These are phyloP conservation scores for Drosophila prosaltans DNA, from an alignment of 1,140 invertebrate species.

Conservation along the genomic window DNA sequence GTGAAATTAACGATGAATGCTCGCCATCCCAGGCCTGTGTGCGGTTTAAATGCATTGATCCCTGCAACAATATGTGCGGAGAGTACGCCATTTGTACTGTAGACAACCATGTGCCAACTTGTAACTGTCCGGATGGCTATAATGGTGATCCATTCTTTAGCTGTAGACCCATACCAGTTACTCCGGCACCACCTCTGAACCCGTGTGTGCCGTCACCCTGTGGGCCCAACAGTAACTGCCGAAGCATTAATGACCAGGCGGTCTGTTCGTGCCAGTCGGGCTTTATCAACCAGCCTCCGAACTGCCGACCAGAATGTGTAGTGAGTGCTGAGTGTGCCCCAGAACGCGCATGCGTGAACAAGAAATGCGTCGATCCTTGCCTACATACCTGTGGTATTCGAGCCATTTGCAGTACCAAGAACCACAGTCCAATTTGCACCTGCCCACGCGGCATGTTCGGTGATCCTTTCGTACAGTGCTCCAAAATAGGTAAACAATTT, in stretches of 20 bases:
- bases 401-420: slow-evolving; percentile 86
- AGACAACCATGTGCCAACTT: slow-evolving; percentile 89
- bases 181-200: slow-evolving; percentile 75
- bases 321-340: slow-evolving; percentile 88
- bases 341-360: slow-evolving; percentile 88
- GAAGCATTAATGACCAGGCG: slow-evolving; percentile 86
- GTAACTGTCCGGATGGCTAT: slow-evolving; percentile 88
- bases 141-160: slow-evolving; percentile 92
- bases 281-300: slow-evolving; percentile 90
- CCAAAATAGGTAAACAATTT: slow-evolving; percentile 83
- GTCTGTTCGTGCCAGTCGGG: slow-evolving; percentile 89
- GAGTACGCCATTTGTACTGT: slow-evolving; percentile 89
- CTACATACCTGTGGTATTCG: slow-evolving; percentile 87
- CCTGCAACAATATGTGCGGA: slow-evolving; percentile 90
- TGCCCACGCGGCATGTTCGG: slow-evolving; percentile 86
- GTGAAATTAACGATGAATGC: slow-evolving; percentile 90
- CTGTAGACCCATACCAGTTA: slow-evolving; percentile 87
- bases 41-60: slow-evolving; percentile 90
- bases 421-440: slow-evolving; percentile 87
- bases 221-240: slow-evolving; percentile 89
- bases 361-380: slow-evolving; percentile 90
- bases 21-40: slow-evolving; percentile 87
- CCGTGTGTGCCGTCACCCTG: slow-evolving; percentile 87
- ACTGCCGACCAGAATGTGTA: slow-evolving; percentile 88
- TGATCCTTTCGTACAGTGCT: slow-evolving; percentile 86